phyloP scores from a whole-genome alignment of 2,797 vertebrate genomes.

The Coranthus polyacanthus region DNA sequence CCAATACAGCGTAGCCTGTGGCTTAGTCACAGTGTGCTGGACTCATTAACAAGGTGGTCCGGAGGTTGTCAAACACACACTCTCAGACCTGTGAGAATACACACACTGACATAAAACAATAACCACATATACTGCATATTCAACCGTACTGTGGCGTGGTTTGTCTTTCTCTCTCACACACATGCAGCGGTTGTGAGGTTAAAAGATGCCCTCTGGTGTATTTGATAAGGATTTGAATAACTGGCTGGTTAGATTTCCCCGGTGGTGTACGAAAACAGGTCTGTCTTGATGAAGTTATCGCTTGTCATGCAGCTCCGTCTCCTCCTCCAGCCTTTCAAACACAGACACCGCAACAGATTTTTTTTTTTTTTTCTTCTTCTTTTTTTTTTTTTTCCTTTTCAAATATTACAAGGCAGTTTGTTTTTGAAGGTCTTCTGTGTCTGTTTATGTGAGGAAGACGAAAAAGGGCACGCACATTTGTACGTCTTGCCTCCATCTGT shows the following conservation, averaged over 20 bases:
- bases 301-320: slow-evolving; percentile 54
- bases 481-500: slow-evolving; percentile 15
- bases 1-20: slow-evolving; percentile 69
- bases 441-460: slow-evolving; percentile 54
- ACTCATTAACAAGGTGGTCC: slow-evolving; percentile 77
- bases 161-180: not conserved
- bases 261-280: slow-evolving; percentile 61
- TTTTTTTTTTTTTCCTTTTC: too few relatives aligned
- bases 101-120: slow-evolving; percentile 50
- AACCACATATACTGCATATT: slow-evolving; percentile 15
- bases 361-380: too few relatives aligned
- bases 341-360: slow-evolving; percentile 3
- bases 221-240: slow-evolving; percentile 79
- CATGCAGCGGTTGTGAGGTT: slow-evolving; percentile 66
- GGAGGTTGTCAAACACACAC: slow-evolving; percentile 71
- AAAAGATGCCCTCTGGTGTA: slow-evolving; percentile 77
- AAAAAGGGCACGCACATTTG: slow-evolving; percentile 24
- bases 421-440: slow-evolving; percentile 48
- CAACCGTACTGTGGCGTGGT: not conserved
- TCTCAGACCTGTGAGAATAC: slow-evolving; percentile 31
- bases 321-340: slow-evolving; percentile 18
- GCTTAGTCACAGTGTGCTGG: slow-evolving; percentile 73
- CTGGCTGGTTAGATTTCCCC: slow-evolving; percentile 75
- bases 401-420: slow-evolving; percentile 38
- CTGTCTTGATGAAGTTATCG: slow-evolving; percentile 73